phyloP scores from a whole-genome alignment of 1,140 invertebrate genomes.

The Zophobas atratus region DNA sequence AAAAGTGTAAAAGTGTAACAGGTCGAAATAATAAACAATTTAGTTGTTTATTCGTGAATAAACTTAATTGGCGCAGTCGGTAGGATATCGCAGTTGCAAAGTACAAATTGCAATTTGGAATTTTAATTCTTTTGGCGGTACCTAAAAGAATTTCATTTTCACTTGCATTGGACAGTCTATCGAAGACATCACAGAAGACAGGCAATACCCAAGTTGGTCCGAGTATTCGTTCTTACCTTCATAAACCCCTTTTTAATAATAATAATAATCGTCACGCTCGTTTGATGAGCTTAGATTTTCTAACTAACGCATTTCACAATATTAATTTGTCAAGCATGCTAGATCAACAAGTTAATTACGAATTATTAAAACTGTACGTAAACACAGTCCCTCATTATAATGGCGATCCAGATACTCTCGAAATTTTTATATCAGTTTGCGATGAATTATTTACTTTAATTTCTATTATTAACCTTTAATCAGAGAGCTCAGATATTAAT shows the following conservation, averaged over 20 bases:
- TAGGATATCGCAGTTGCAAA: too few relatives aligned
- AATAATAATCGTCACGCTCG: too few relatives aligned
- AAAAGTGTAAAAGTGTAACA: too few relatives aligned
- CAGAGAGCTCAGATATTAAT: conserved; percentile 38
- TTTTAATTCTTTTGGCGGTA: neutral
- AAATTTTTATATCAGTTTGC: conserved; percentile 46
- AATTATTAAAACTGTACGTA: conserved; percentile 46
- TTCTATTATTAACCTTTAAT: conserved; percentile 6
- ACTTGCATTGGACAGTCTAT: neutral
- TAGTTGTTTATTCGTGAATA: too few relatives aligned
- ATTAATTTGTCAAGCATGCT: neutral
- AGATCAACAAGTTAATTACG: conserved; percentile 36
- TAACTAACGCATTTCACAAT: neutral
- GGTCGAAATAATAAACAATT: too few relatives aligned
- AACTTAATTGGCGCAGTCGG: too few relatives aligned
- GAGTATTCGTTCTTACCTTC: neutral
- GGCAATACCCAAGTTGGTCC: neutral
- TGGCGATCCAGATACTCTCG: conserved; percentile 47
- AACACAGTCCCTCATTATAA: conserved; percentile 47
- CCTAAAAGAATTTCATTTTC: neutral
- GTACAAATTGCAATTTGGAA: too few relatives aligned
- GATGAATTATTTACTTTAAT: conserved; percentile 32
- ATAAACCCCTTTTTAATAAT: too few relatives aligned
- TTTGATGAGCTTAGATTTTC: neutral
- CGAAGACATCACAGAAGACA: too few relatives aligned